These are phyloP conservation scores for Orius insidiosus DNA, from an alignment of 1,140 invertebrate genomes.

Conservation along the genomic window DNA sequence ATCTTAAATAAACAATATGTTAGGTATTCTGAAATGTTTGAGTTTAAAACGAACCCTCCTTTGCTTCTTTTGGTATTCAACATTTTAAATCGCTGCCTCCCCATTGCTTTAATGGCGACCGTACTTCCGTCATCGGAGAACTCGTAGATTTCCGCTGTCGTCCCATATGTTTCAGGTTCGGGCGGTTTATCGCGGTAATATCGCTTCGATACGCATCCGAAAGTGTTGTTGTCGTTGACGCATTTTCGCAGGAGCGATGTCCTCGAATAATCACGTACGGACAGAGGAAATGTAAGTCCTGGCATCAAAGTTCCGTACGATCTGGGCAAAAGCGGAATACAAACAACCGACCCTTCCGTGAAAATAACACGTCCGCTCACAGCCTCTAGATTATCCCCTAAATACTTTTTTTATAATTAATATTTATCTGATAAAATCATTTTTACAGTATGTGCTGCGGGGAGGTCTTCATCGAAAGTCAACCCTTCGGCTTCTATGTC, in stretches of 20 bases:
- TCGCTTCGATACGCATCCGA: conserved; percentile 5
- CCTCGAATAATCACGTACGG: conserved; percentile 1
- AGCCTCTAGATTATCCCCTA: conserved; percentile 7
- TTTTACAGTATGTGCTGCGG: too few species aligned
- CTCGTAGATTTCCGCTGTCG: conserved; percentile 55
- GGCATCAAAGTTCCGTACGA: conserved; percentile 10
- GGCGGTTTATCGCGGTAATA: too few species aligned
- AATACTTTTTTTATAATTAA: too few species aligned
- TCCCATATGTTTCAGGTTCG: conserved; percentile 27
- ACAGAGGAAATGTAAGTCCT: conserved; percentile 10
- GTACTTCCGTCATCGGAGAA: conserved; percentile 31
- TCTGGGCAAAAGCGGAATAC: conserved; percentile 1
- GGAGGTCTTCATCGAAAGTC: too few species aligned
- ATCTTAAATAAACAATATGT: too few species aligned
- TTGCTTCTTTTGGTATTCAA: conserved; percentile 18
- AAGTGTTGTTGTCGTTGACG: conserved; percentile 4
- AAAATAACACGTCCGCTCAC: conserved; percentile 7
- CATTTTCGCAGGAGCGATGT: neutral
- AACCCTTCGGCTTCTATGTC: too few species aligned
- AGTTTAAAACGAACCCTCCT: too few species aligned
- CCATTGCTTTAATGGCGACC: conserved; percentile 40
- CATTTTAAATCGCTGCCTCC: conserved; percentile 43
- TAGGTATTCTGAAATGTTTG: too few species aligned
- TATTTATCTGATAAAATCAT: too few species aligned
- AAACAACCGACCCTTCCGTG: neutral